Percentiles rank a stretch among this genome's conserved stretches.
phyloP scores from a whole-genome alignment of 2,888 invertebrate species.

The Plagodis pulveraria region DNA sequence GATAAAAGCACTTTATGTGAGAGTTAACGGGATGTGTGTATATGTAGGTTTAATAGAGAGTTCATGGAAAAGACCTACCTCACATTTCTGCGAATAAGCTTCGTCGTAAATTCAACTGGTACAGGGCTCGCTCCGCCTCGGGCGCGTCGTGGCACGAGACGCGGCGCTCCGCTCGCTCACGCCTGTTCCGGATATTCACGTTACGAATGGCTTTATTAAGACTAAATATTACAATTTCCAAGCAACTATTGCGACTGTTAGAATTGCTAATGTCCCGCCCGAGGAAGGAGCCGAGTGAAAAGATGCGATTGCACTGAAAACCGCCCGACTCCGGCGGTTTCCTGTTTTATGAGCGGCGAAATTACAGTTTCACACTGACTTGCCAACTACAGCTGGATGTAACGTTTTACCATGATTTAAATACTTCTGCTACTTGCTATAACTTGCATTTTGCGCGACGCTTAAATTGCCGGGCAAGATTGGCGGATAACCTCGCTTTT shows the following conservation, averaged over 20 bases:
- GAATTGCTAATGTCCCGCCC: slow-evolving; percentile 75
- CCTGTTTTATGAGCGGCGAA: slow-evolving; percentile 74
- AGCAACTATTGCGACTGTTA: slow-evolving; percentile 73
- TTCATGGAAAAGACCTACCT: slow-evolving; percentile 34
- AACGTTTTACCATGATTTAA: slow-evolving; percentile 63
- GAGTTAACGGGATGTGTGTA: slow-evolving; percentile 18
- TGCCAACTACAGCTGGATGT: slow-evolving; percentile 61
- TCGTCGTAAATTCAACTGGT: slow-evolving; percentile 62
- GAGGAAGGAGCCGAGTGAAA: slow-evolving; percentile 68
- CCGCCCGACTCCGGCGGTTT: slow-evolving; percentile 55
- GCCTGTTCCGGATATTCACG: slow-evolving; percentile 75
- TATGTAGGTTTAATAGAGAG: slow-evolving; percentile 29
- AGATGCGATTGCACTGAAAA: slow-evolving; percentile 72
- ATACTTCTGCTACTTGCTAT: slow-evolving; percentile 53
- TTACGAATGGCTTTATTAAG: slow-evolving; percentile 82
- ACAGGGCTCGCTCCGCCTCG: slow-evolving; percentile 54
- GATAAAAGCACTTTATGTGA: slow-evolving; percentile 17
- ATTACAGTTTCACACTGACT: slow-evolving; percentile 72
- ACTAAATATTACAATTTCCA: slow-evolving; percentile 80
- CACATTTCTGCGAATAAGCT: slow-evolving; percentile 51
- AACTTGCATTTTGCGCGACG: slow-evolving; percentile 29
- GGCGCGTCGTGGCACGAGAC: slow-evolving; percentile 54
- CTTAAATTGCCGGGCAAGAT: slow-evolving; percentile 26
- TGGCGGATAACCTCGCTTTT: slow-evolving; percentile 31
- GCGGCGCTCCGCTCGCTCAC: slow-evolving; percentile 45